Conservation (phyloP, 2,888 invertebrate species). For the Drosophila dives region DNA sequence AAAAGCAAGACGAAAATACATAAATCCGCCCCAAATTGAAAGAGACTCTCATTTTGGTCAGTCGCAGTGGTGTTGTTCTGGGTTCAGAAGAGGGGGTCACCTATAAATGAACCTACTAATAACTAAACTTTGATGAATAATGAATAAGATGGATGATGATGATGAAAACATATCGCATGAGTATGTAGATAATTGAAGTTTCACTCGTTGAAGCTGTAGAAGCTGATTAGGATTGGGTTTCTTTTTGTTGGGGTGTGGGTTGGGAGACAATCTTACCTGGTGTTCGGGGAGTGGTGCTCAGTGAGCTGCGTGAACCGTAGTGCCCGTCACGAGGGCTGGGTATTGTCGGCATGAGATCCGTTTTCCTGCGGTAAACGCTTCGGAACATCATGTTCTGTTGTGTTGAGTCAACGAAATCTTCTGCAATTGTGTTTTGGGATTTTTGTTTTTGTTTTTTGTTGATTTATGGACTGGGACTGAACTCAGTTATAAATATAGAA, state of each 20-base stretch:
- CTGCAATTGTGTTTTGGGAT: constrained; percentile 80
- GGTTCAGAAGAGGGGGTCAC: constrained; percentile 9
- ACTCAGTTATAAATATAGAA: constrained; percentile 3
- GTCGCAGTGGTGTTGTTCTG: constrained; percentile 8
- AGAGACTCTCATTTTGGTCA: constrained; percentile 26
- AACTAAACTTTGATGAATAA: constrained; percentile 2
- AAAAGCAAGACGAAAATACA: constrained; percentile 32
- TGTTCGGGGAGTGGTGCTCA: constrained; percentile 85
- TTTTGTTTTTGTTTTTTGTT: constrained; percentile 29
- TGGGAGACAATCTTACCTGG: constrained; percentile 83
- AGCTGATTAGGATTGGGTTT: constrained; percentile 7
- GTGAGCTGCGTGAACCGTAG: constrained; percentile 86
- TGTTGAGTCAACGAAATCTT: constrained; percentile 84
- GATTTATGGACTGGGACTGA: constrained; percentile 20
- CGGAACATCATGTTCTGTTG: constrained; percentile 88
- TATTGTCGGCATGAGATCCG: constrained; percentile 95
- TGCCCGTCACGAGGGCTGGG: constrained; percentile 89
- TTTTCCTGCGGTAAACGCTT: constrained; percentile 93
- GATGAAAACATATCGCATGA: constrained; percentile 18
- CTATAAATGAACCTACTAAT: constrained; percentile 10
- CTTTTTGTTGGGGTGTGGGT: constrained; percentile 7
- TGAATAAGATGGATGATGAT: constrained; percentile 5
- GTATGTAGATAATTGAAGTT: neutral
- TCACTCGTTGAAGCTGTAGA: constrained; percentile 19
- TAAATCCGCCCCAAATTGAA: constrained; percentile 21